Percentiles rank a stretch among this genome's conserved stretches.
Conservation (phyloP, 2,113 vertebrate genomes). For the Acanthisitta chloris region DNA sequence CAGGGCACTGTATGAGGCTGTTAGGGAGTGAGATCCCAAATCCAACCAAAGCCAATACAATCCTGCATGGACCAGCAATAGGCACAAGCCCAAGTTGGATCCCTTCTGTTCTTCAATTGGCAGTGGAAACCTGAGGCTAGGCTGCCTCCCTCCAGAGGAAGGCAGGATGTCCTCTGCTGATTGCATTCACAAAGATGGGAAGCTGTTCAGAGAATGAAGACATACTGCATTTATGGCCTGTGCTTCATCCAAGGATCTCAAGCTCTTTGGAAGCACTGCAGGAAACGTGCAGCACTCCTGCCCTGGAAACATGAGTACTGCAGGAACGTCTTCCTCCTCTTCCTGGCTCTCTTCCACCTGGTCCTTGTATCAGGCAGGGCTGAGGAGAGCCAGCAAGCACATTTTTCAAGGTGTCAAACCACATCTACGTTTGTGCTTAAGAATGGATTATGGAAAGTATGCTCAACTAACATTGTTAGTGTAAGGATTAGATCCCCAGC, state of each 20-base stretch:
- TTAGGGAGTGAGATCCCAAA: not conserved
- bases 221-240: not conserved
- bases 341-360: not conserved
- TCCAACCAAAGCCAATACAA: not conserved
- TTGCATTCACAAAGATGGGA: not conserved
- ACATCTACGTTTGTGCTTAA: not conserved
- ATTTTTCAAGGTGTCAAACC: constrained; percentile 44
- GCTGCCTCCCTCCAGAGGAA: not conserved
- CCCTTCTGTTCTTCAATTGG: not conserved
- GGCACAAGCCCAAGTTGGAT: not conserved
- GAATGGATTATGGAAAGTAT: not conserved
- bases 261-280: not conserved
- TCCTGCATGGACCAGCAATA: not conserved
- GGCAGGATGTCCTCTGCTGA: not conserved
- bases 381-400: not conserved
- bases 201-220: not conserved
- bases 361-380: not conserved
- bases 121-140: not conserved
- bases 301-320: not conserved
- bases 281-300: not conserved
- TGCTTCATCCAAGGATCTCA: not conserved
- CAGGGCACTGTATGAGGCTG: rapidly evolving
- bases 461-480: not conserved
- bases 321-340: not conserved
- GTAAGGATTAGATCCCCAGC: not conserved